Base-by-base conservation (phyloP, 1,140 invertebrate genomes). In the Catajapyx aquilonaris region DNA sequence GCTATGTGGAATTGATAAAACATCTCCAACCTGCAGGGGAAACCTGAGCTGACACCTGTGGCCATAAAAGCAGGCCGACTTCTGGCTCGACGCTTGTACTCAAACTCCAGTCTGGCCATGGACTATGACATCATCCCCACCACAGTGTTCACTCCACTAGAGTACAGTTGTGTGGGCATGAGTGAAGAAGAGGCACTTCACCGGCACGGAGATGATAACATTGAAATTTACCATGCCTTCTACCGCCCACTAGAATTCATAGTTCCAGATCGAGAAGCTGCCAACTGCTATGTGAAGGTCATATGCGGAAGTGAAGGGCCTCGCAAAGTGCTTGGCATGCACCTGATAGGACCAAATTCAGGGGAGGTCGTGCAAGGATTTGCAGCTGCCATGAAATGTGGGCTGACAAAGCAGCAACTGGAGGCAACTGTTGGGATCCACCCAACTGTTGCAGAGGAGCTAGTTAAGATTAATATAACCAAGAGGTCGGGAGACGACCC, bases 311-410 rank as follows among this genome's bases (percentile, higher is more conserved):
- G 68, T 44, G 56, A 57, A 36, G 65, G 62, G 10, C 65, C 74
- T 22, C 80, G 94, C 55, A 69, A 67, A 46, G 74, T 98, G 13
- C 57, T 97, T 35, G 94, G 94, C 4, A 75, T 97, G 52, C 94
- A 98, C 62, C 88, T 93, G 49, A 57, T 93, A 33, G 88, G 91
- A 5, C 91, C 93, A 1, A 78, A 88, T 53, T 91, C 93, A 34
- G 93, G 93, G 18, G 94, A 98, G 68, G 76, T 97, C 28, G 94
- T 93, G 37, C 93, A 97, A 67, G 91, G 90, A 41, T 94, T 90
- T 64, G 76, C 83, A 1, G 69, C 71, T 20, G 79, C 78, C 22
- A 59, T 83, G 4, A 83, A 80, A 51, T 73, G 80, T 44, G 77
- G 81, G 38, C 69, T 91, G 38, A 96, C 83, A 31, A 88, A 95